Conservation (phyloP, 2,888 invertebrate genomes). For the Ceriagrion tenellum region DNA sequence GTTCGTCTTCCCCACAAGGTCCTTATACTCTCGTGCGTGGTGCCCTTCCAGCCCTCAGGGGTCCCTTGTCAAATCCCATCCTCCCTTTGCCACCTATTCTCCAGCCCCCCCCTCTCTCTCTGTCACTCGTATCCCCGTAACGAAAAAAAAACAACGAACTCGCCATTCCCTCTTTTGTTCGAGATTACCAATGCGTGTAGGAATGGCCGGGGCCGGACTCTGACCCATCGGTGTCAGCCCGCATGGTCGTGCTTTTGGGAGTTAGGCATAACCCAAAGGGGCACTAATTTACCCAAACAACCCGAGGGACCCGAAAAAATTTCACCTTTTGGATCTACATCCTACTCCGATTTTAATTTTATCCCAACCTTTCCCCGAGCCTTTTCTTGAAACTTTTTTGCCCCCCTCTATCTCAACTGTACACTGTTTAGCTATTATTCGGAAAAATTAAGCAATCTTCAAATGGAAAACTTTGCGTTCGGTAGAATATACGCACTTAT, state of each 20-base stretch:
- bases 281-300: slow-evolving; percentile 49
- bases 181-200: slow-evolving; percentile 65
- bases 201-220: slow-evolving; percentile 32
- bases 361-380: neutral
- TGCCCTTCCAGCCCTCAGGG: neutral
- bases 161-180: slow-evolving; percentile 54
- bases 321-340: slow-evolving; percentile 35
- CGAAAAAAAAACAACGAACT: neutral
- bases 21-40: neutral
- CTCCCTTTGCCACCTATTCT: neutral
- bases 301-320: neutral
- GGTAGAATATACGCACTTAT: too few relatives aligned
- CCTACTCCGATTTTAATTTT: slow-evolving; percentile 1
- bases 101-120: neutral
- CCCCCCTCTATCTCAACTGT: neutral
- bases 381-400: neutral
- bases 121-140: neutral
- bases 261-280: slow-evolving; percentile 35
- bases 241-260: slow-evolving; percentile 7
- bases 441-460: neutral
- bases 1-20: neutral
- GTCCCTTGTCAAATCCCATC: too few relatives aligned
- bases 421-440: neutral
- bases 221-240: neutral
- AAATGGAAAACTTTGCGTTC: too few relatives aligned